A percentile compares a stretch with the other conserved stretches of the same genome.
Conservation (phyloP, 2,113 vertebrate genomes). For the Bostrychus sinensis region DNA sequence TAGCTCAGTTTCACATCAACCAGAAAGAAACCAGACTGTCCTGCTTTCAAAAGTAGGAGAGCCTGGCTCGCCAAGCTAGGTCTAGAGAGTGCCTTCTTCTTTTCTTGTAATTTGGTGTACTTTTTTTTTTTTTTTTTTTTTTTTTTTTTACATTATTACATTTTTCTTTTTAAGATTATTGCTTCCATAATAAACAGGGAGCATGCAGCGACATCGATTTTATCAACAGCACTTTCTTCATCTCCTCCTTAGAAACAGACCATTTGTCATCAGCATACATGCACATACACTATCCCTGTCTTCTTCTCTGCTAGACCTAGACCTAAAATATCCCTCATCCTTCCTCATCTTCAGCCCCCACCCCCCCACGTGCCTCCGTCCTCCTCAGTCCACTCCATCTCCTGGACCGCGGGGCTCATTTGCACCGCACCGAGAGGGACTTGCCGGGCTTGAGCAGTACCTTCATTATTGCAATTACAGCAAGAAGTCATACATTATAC, state of each 20-base stretch:
- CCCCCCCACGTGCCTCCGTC: not conserved
- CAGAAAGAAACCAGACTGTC: no score
- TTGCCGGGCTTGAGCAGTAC: not conserved
- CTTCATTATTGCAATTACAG: slow-evolving; percentile 55
- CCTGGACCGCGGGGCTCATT: slow-evolving; percentile 47
- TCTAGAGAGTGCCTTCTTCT: no score
- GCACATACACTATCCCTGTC: slow-evolving; percentile 1
- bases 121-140: no score
- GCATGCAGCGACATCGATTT: slow-evolving; percentile 38
- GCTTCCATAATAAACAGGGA: slow-evolving; percentile 33
- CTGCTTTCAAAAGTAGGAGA: no score
- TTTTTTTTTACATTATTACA: no score
- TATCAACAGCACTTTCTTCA: slow-evolving; percentile 27
- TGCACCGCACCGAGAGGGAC: slow-evolving; percentile 22
- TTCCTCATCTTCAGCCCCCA: not conserved
- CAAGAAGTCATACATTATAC: slow-evolving; percentile 52
- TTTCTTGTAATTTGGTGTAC: no score
- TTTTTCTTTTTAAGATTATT: no score
- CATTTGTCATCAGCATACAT: slow-evolving; percentile 50
- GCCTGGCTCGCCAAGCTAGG: no score
- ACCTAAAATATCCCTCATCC: slow-evolving; percentile 45
- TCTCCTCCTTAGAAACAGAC: slow-evolving; percentile 45
- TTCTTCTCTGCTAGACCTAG: slow-evolving; percentile 23
- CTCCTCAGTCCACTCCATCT: slow-evolving; percentile 34
- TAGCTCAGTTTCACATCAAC: no score